A percentile compares a stretch with the other conserved stretches of the same genome.
Evolutionary conservation across 1,140 invertebrate genomes (phyloP).

Genomic region (Cyclina sinensis): DNA sequence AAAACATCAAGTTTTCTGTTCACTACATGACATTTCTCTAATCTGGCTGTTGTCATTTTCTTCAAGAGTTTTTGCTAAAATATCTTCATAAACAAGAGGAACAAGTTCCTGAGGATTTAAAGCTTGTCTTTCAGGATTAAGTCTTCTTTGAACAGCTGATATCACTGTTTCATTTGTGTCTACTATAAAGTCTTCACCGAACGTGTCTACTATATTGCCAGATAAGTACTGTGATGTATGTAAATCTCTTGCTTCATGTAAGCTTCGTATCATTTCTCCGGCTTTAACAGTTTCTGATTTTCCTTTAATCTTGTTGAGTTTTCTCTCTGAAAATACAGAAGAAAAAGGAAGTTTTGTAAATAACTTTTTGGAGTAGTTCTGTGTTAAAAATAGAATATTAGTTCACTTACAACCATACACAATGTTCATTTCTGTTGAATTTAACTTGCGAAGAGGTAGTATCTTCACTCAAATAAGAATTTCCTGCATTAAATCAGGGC

Average conservation of each 20-base stretch:
- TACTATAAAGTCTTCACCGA: neutral
- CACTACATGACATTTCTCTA: neutral
- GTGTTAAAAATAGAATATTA: too few relatives aligned
- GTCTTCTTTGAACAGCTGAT: constrained; percentile 38
- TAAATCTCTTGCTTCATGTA: constrained; percentile 28
- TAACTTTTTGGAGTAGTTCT: too few relatives aligned
- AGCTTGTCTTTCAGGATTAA: constrained; percentile 58
- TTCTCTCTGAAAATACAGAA: constrained; percentile 61
- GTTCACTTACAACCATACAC: too few relatives aligned
- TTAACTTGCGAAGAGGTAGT: too few relatives aligned
- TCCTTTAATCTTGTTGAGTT: constrained; percentile 27
- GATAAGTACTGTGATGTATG: constrained; percentile 17
- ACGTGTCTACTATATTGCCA: neutral
- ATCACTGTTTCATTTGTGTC: constrained; percentile 34
- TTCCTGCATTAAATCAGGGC: too few relatives aligned
- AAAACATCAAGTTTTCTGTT: neutral
- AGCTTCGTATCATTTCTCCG: constrained; percentile 43
- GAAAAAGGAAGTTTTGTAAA: too few relatives aligned
- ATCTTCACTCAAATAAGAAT: too few relatives aligned
- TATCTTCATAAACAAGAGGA: constrained; percentile 46
- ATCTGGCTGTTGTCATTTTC: neutral
- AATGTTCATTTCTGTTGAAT: too few relatives aligned
- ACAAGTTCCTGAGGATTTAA: constrained; percentile 43
- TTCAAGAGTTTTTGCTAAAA: constrained; percentile 34
- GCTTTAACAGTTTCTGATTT: constrained; percentile 6